Conservation (phyloP, 2,113 vertebrate genomes). For the Chroicocephalus ridibundus region DNA sequence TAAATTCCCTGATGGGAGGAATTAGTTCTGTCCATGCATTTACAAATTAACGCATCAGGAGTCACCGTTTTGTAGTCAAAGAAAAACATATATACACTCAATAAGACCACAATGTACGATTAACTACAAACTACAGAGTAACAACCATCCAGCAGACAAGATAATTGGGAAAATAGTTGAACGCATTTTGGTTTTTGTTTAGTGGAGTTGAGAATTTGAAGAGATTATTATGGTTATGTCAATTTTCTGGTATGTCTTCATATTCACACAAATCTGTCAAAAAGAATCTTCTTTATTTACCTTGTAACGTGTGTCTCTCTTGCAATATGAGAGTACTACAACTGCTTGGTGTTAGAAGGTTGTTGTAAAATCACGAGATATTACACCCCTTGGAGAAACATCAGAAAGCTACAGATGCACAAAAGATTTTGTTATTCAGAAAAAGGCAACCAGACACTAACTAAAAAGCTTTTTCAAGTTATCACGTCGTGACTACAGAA, state of each 20-base stretch:
- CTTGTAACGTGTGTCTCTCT: conserved; percentile 71
- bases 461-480: background rate
- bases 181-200: conserved; percentile 6
- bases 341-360: conserved; percentile 65
- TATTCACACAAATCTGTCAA: conserved; percentile 21
- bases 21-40: background rate
- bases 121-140: background rate
- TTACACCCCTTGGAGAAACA: conserved; percentile 73
- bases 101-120: background rate
- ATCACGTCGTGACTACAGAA: background rate
- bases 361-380: conserved; percentile 76
- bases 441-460: background rate
- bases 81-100: background rate
- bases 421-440: background rate
- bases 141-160: background rate
- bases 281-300: conserved; percentile 62
- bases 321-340: conserved; percentile 73
- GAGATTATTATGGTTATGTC: conserved; percentile 18
- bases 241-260: conserved; percentile 20
- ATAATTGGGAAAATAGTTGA: conserved; percentile 20
- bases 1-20: background rate
- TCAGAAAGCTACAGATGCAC: conserved; percentile 68
- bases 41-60: background rate
- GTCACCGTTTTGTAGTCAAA: background rate
- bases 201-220: background rate